Base-by-base conservation (phyloP, 1,140 invertebrate species). In the Chironomus tepperi region DNA sequence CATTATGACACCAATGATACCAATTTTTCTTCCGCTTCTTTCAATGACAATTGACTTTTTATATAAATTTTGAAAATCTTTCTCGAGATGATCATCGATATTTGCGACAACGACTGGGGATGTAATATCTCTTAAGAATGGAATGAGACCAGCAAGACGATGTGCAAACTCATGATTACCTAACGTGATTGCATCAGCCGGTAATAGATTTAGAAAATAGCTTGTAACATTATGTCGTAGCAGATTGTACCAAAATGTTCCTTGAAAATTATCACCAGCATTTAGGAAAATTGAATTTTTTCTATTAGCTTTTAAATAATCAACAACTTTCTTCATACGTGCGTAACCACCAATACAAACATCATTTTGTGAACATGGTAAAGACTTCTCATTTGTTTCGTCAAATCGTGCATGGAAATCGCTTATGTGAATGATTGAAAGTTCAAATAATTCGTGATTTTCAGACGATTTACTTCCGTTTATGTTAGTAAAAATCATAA, bases 141-240 rank as follows among this genome's bases (percentile, higher is more conserved):
- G 89, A 1, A 89, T 82, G 0, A 93, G 76, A 0, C 92, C 93
- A 64, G 83, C 86, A 0, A 95, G 84, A 0, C 87, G 88, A 78
- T 93, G 87, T 78, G 96, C 93, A 79, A 96, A 96, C 79, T 96
- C 94, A 78, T 96, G 94, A 79, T 96, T 96, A 7, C 94, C 94
- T 9, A 96, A 79, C 0, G 91, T 70, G 9, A 94, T 91, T 7
- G 87, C 93, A 77, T 94, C 92, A 76, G 93, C 89, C 1, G 88
- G 88, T 19, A 95, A 78, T 78, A 88, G 80, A 77, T 94, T 94
- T 79, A 95, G 87, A 79, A 95, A 93, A 74, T 89, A 80, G 15
- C 89, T 86, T 0, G 89, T 90, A 0, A 89, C 89, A 76, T 89
- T 89, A 87, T 91, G 93, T 75, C 88, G 86, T 75, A 90, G 86